A percentile compares a stretch with the other conserved stretches of the same genome.
phyloP scores from a whole-genome alignment of 2,113 vertebrate genomes.

The Emydura subglobosa region DNA sequence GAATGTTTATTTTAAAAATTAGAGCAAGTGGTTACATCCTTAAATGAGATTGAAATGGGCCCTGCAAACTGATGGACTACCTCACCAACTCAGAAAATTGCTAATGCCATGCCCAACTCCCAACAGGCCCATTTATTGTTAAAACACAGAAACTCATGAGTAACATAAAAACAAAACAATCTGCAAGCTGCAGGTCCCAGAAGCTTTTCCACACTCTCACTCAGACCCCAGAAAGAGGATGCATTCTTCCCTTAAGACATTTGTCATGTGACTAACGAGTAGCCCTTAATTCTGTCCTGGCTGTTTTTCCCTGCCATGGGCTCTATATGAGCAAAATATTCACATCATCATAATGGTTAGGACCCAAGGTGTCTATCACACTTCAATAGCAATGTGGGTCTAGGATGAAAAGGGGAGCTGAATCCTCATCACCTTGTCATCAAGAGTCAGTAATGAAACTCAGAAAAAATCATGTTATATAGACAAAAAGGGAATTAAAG shows the following conservation, averaged over 20 bases:
- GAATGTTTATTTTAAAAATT: neutral
- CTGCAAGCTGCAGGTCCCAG: neutral
- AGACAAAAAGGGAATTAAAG: neutral
- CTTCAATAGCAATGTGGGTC: neutral
- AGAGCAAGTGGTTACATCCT: neutral
- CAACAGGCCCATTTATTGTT: neutral
- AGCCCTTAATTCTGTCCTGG: neutral
- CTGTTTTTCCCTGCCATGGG: neutral
- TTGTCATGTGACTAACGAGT: neutral
- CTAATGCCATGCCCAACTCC: neutral
- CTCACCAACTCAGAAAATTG: neutral
- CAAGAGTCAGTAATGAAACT: slow-evolving; percentile 17
- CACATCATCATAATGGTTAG: neutral
- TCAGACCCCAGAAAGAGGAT: neutral
- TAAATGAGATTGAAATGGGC: neutral
- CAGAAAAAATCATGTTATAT: slow-evolving; percentile 32
- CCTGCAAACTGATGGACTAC: neutral
- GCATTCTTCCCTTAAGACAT: neutral
- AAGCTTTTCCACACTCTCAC: neutral
- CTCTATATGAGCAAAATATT: neutral
- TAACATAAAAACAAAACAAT: neutral
- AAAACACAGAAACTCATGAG: neutral
- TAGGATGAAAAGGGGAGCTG: neutral
- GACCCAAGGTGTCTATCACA: neutral
- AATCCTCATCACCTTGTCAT: neutral